Percentiles rank a stretch among this genome's conserved stretches.
Evolutionary conservation across 2,888 invertebrate species (phyloP).

Genomic region (Conomelus anceps): DNA sequence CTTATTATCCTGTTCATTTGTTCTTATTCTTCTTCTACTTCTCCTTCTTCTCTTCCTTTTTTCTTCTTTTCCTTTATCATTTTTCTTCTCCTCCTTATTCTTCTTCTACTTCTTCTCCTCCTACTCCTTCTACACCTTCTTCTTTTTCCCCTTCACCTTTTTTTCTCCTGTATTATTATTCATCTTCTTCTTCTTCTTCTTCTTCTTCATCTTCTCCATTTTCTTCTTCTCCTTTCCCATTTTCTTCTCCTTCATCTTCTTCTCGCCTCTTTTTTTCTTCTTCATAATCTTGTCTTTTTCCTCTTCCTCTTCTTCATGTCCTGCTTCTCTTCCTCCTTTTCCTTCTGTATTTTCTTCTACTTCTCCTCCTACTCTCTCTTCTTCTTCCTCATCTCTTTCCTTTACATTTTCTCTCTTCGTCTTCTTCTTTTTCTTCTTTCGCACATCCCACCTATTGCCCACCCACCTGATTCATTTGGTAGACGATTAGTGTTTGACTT

Average conservation of each 20-base stretch:
- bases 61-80: not conserved
- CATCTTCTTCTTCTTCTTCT: not conserved
- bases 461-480: not conserved
- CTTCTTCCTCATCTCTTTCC: not conserved
- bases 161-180: not conserved
- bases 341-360: not conserved
- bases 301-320: not conserved
- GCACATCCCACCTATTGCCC: not conserved
- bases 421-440: not conserved
- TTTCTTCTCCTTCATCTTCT: not conserved
- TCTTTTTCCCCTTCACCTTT: not conserved
- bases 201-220: not conserved
- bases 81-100: not conserved
- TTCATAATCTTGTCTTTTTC: no score
- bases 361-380: not conserved
- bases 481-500: not conserved
- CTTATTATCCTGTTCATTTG: not conserved
- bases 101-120: no score
- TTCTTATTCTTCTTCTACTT: not conserved
- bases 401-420: not conserved
- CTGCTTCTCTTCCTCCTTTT: not conserved
- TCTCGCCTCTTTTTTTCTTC: not conserved
- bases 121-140: no score
- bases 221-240: not conserved
- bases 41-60: not conserved